Conservation (phyloP, 2,113 vertebrate species). For the Toxotes jaculatrix region DNA sequence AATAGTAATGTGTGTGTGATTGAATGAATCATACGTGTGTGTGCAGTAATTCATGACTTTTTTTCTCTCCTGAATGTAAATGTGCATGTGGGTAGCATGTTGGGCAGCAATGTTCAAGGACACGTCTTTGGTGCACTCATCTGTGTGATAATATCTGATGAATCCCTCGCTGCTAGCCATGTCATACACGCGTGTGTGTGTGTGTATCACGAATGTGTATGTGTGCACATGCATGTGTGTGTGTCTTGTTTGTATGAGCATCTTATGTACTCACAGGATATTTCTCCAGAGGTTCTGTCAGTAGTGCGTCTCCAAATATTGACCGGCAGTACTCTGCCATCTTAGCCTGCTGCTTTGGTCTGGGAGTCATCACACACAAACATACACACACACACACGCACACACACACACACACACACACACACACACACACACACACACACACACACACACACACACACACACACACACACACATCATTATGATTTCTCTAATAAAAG, state of each 20-base stretch:
- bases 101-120: slow-evolving; percentile 39
- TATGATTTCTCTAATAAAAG: background rate
- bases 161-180: slow-evolving; percentile 34
- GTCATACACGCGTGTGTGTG: slow-evolving; percentile 13
- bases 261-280: slow-evolving; percentile 88
- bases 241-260: background rate
- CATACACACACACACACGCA: slow-evolving; percentile 9
- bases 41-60: background rate
- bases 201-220: slow-evolving; percentile 17
- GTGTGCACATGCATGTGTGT: slow-evolving; percentile 1
- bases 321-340: slow-evolving; percentile 99
- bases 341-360: slow-evolving; percentile 98
- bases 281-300: slow-evolving; percentile 96
- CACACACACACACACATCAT: background rate
- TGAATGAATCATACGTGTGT: background rate
- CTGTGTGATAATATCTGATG: slow-evolving; percentile 44
- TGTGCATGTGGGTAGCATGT: background rate
- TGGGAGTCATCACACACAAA: slow-evolving; percentile 70
- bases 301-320: slow-evolving; percentile 96
- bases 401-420: slow-evolving; percentile 32
- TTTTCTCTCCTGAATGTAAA: background rate
- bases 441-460: slow-evolving; percentile 27
- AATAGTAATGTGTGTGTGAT: background rate
- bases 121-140: slow-evolving; percentile 41
- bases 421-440: slow-evolving; percentile 2